Evolutionary conservation across 1,140 invertebrate species (phyloP), one percentile per base, ranked within the genome.

Genomic region (Trichonephila inaurata): DNA sequence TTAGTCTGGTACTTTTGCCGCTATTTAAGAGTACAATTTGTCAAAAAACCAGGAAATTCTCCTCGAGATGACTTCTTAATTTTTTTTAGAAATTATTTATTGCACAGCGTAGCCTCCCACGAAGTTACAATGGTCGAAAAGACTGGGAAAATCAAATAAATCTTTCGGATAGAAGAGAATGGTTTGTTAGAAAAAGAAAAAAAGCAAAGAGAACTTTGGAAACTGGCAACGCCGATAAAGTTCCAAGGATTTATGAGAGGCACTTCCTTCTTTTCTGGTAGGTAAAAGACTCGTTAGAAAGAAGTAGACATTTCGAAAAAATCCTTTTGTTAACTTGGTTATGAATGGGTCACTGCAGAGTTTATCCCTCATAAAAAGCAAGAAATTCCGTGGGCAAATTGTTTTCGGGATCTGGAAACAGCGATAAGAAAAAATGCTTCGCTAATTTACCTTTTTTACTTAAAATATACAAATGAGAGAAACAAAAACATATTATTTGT

Each of bases 301-400:
- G n/a, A 28, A 69, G 66, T 69, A 69, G 66, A 69, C 66, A 14
- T 69, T 69, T 69, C 66, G 24, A 24, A n/a, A 69, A 69, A 69
- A 28, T 28, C 24, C 66, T 28, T 69, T 69, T 69, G 66, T 69
- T 69, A 69, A 69, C 66, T 69, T 4, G n/a, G n/a, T 12, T 28
- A 28, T 69, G 66, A 69, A 69, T 28, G 24, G 66, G 10, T n/a
- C 66, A 12, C 21, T 21, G n/a, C 66, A 28, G n/a, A 51, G 51
- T 51, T 51, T 51, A 51, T 51, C 7, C 51, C 51, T 51, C 51
- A 12, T 51, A 51, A 51, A 51, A 51, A 51, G 51, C 10, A 12
- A 69, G 24, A 69, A 69, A 24, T n/a, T 69, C 1, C 2, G 66
- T n/a, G 21, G 0, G n/a, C 66, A 12, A 12, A n/a, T 69, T 69